Evolutionary conservation across 2,888 invertebrate genomes (phyloP).

Genomic region (Invenusta paracnida): DNA sequence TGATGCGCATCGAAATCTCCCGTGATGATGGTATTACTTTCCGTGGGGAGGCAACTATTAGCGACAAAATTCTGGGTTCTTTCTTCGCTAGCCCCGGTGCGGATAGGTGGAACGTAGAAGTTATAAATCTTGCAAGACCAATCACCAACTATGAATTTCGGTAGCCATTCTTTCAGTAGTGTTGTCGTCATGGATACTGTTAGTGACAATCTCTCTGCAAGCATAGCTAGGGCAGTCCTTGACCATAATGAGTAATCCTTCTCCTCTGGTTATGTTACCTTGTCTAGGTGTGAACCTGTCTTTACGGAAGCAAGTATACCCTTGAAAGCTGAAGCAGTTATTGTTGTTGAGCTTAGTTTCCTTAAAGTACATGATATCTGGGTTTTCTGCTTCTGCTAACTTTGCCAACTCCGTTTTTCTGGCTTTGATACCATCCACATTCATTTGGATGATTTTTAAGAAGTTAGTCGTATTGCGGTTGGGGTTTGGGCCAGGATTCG

Average conservation of each 20-base stretch:
- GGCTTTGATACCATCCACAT: no score
- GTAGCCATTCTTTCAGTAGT: background rate
- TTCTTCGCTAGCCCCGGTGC: background rate
- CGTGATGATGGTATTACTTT: background rate
- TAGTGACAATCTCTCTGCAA: background rate
- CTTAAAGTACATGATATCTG: no score
- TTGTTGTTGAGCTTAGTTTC: no score
- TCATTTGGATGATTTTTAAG: no score
- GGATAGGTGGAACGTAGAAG: background rate
- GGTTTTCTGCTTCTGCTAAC: no score
- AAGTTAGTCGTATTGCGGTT: no score
- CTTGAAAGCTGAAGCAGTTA: no score
- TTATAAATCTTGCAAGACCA: background rate
- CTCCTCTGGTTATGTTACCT: background rate
- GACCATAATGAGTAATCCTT: background rate
- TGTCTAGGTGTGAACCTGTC: background rate
- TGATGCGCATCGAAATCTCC: conserved; percentile 1
- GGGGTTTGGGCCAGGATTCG: no score
- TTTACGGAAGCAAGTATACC: no score
- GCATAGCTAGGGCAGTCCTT: background rate
- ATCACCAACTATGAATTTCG: background rate
- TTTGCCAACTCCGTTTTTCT: no score
- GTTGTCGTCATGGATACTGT: background rate
- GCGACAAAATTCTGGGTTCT: background rate
- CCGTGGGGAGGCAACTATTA: background rate